Base-by-base conservation (phyloP, 2,113 vertebrate genomes). In the Myodes glareolus region DNA sequence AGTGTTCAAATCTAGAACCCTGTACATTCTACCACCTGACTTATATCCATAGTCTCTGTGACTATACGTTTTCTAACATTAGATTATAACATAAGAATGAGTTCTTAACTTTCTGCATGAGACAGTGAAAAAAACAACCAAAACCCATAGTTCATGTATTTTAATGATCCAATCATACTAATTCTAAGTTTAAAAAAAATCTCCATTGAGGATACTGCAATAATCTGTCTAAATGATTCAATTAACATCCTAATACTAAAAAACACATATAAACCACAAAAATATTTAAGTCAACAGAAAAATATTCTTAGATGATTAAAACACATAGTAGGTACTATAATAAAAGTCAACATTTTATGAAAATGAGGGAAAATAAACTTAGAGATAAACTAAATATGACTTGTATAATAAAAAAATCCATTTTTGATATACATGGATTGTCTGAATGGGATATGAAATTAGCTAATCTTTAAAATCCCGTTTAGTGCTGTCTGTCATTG, bases 11-110 rank as follows among this genome's bases (percentile, higher is more conserved):
- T 16, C 55, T 8, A 84, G 55, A 23, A 21, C 36, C 11, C n/a
- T 63, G 55, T 63, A 29, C 2, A 47, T 65, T 45, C 39, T 45
- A 45, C 39, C 39, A 85, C 45, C 14, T 31, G 27, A 85, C 1
- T 63, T 19, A 67, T 33, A 33, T 65, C 39, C 10, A 36, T 2
- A 65, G 39, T 31, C 16, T 31, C 8, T 45, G 27, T 73, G 87
- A 88, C 42, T 17, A 31, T 89, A 29, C 42, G 78, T 89, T 89
- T 93, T 92, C 50, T 36, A 88, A 84, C 13, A 68, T 91, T 45
- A 88, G 9, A 82, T 65, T 78, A 42, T 68, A 94, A 97, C 42
- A 81, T 21, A 90, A 93, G 94, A 94, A 85, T 88, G 86, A 94
- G 33, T 42, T 31, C 39, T 50, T 33, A 80, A 11, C 39, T 88